Base-by-base conservation (phyloP, 1,140 invertebrate species). In the Trichonephila inaurata region DNA sequence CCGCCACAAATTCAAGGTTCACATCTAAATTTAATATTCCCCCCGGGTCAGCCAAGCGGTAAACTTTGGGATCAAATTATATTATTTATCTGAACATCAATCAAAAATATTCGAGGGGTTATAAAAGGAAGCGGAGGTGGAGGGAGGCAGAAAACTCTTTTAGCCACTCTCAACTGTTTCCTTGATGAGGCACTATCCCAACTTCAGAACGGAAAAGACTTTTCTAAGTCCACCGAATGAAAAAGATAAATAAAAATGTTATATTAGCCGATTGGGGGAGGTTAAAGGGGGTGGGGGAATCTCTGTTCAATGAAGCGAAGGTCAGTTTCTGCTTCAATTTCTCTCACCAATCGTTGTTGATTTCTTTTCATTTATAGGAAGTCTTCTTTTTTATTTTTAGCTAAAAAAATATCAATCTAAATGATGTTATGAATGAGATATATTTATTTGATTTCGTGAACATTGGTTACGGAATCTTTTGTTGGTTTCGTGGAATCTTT, bases 41-140 rank as follows among this genome's bases (percentile, higher is more conserved):
- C 92, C 85, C 86, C 51, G n/a, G n/a, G 69, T 66, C 92, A 93
- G 85, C 85, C 69, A 72, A 88, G 92, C 92, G 85, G 92, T 88
- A 93, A 93, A 66, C 51, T 64, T 51, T n/a, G n/a, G 92, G 92
- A 93, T 93, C 92, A 93, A 89, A 93, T 93, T 93, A 93, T 93
- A 93, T 93, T 93, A 93, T 93, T 93, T 93, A 93, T 93, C 92
- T 93, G 92, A 93, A 93, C 92, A 93, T 93, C 92, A 93, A 93
- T 93, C 92, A 93, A 93, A 93, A 93, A 93, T 93, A 93, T 93
- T 85, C 85, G 83, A 60, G 33, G 85, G 92, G 85, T 66, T 12
- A 8, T 21, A n/a, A 44, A 19, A 77, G 33, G 14, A 62, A 16
- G 89, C 33, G 21, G 12, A 18, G 18, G 72, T 51, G 51, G 44